Percentiles rank a stretch among this genome's conserved stretches.
phyloP scores from a whole-genome alignment of 92 coral and sea anemone species.

The Umimayanthus chanpuru region DNA sequence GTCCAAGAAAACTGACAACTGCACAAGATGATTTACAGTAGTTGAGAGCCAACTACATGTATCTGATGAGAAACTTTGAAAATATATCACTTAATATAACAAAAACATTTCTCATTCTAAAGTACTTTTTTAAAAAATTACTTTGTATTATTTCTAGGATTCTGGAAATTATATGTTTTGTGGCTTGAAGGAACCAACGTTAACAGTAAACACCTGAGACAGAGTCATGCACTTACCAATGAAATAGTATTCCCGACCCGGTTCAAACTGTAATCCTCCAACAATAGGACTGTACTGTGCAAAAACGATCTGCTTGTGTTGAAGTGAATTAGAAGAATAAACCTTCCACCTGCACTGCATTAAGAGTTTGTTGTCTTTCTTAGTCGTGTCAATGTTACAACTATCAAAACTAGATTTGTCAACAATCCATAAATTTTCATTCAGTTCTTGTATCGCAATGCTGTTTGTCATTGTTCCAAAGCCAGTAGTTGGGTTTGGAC shows the following conservation, averaged over 20 bases:
- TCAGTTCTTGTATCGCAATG: not conserved
- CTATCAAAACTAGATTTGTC: not conserved
- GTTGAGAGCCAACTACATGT: too few species aligned
- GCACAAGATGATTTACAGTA: too few species aligned
- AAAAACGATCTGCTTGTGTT: not conserved
- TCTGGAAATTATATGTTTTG: too few species aligned
- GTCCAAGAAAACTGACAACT: too few species aligned
- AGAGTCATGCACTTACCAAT: not conserved
- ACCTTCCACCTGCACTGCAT: not conserved
- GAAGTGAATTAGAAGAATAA: not conserved
- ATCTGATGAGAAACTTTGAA: too few species aligned
- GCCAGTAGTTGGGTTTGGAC: not conserved
- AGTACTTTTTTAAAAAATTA: too few species aligned
- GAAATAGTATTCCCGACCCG: not conserved
- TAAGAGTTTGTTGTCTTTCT: not conserved
- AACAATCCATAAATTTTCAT: conserved; percentile 7
- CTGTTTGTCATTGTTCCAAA: not conserved
- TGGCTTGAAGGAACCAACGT: too few species aligned
- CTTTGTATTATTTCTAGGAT: too few species aligned
- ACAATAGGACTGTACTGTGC: not conserved
- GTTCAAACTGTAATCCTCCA: not conserved
- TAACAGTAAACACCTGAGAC: too few species aligned
- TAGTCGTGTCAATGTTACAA: not conserved
- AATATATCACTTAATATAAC: too few species aligned
- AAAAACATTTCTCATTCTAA: too few species aligned